phyloP scores from a whole-genome alignment of 2,888 invertebrate species.

The Drosophila borborema region DNA sequence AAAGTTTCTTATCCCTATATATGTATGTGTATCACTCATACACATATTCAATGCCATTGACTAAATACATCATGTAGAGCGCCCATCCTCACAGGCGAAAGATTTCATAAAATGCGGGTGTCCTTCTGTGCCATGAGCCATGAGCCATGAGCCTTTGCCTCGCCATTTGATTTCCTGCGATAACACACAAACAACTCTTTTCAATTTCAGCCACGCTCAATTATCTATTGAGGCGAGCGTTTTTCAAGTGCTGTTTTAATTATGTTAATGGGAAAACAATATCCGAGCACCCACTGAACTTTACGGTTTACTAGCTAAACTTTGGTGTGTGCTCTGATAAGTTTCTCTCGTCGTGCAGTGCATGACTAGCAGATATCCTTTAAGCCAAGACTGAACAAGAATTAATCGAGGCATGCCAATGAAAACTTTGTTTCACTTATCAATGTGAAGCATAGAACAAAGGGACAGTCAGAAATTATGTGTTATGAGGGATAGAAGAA shows the following conservation, averaged over 20 bases:
- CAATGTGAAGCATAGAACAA: not conserved
- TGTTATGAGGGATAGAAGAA: too few relatives aligned
- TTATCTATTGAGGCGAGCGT: not conserved
- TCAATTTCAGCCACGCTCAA: conserved; percentile 5
- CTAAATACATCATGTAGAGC: too few relatives aligned
- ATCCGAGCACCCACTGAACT: conserved; percentile 3
- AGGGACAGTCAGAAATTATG: too few relatives aligned
- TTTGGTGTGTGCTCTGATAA: not conserved
- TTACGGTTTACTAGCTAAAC: not conserved
- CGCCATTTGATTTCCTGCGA: not conserved
- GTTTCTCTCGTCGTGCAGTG: not conserved
- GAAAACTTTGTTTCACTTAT: not conserved
- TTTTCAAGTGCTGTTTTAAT: not conserved
- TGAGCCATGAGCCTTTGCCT: not conserved
- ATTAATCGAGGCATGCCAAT: too few relatives aligned
- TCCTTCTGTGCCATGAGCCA: not conserved
- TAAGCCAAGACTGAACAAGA: too few relatives aligned
- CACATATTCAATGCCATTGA: not conserved
- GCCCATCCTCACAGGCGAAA: not conserved
- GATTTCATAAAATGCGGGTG: conserved; percentile 22
- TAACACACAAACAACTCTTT: not conserved
- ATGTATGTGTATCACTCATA: not conserved
- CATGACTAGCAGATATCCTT: not conserved
- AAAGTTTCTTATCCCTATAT: conserved; percentile 37
- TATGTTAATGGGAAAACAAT: conserved; percentile 5